A percentile compares a stretch with the other conserved stretches of the same genome.
These are phyloP conservation scores for Megaustenia siamemsis DNA, from an alignment of 2,888 invertebrate species.

Conservation along the genomic window DNA sequence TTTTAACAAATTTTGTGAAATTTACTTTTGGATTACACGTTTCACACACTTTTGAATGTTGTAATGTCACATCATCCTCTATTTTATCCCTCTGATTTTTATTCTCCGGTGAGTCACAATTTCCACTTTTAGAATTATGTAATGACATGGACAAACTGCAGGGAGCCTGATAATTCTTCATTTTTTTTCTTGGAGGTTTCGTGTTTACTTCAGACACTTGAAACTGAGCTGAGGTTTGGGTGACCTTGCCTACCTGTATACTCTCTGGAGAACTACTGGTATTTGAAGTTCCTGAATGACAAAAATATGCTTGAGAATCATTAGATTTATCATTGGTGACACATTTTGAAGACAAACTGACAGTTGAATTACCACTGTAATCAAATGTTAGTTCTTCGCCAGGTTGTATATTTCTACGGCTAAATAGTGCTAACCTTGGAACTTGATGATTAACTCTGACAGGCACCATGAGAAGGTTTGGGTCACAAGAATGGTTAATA, in stretches of 20 bases:
- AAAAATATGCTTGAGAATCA: neutral
- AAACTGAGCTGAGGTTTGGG: neutral
- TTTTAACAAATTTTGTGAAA: slow-evolving; percentile 81
- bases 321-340: neutral
- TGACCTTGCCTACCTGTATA: neutral
- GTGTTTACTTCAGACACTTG: neutral
- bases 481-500: slow-evolving; percentile 92
- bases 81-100: neutral
- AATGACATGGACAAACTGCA: neutral
- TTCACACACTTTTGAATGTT: neutral
- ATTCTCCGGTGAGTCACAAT: neutral
- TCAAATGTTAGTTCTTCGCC: slow-evolving; percentile 89
- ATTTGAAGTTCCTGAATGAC: neutral
- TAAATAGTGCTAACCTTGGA: slow-evolving; percentile 90
- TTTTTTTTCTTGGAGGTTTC: neutral
- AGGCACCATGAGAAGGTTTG: slow-evolving; percentile 88
- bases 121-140: neutral
- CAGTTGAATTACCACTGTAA: slow-evolving; percentile 81
- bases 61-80: neutral
- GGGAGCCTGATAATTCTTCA: neutral
- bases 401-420: slow-evolving; percentile 83
- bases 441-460: slow-evolving; percentile 87
- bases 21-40: neutral
- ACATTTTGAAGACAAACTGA: neutral
- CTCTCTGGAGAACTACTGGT: neutral